Conservation (phyloP, 2,797 vertebrate genomes). For the Sebastes jordani region DNA sequence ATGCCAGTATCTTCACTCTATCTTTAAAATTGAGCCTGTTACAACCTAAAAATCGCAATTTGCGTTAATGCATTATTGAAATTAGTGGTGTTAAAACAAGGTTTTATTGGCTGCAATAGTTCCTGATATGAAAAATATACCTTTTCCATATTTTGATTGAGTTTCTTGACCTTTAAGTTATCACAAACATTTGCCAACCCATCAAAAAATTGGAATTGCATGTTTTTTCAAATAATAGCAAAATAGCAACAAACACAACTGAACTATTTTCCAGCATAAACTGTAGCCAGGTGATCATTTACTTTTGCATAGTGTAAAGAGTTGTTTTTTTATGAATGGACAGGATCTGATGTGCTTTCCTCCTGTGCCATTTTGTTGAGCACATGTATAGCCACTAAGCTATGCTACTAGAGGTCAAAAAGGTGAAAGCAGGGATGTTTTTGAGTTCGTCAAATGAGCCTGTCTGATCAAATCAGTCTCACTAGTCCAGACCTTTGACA, state of each 20-base stretch:
- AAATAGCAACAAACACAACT: not conserved
- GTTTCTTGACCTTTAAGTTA: too few species aligned
- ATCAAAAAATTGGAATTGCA: not conserved
- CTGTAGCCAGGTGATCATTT: not conserved
- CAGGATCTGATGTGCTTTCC: not conserved
- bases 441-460: slow-evolving; percentile 34
- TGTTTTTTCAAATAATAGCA: not conserved
- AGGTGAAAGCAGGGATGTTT: slow-evolving; percentile 26
- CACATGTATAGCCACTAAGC: not conserved
- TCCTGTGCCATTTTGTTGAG: not conserved
- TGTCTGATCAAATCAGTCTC: slow-evolving; percentile 56
- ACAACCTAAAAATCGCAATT: too few species aligned
- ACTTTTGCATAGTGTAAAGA: not conserved
- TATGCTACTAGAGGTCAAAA: slow-evolving; percentile 14
- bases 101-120: not conserved
- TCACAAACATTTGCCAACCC: too few species aligned
- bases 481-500: slow-evolving; percentile 31
- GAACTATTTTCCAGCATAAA: not conserved
- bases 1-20: too few species aligned
- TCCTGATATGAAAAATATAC: not conserved
- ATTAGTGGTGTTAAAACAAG: too few species aligned
- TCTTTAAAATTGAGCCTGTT: too few species aligned
- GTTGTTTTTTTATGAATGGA: not conserved
- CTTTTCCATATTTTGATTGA: not conserved
- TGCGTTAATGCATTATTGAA: fast-evolving